These are phyloP conservation scores for Rhadinocentrus ornatus DNA, from an alignment of 2,797 vertebrate genomes.

Conservation along the genomic window DNA sequence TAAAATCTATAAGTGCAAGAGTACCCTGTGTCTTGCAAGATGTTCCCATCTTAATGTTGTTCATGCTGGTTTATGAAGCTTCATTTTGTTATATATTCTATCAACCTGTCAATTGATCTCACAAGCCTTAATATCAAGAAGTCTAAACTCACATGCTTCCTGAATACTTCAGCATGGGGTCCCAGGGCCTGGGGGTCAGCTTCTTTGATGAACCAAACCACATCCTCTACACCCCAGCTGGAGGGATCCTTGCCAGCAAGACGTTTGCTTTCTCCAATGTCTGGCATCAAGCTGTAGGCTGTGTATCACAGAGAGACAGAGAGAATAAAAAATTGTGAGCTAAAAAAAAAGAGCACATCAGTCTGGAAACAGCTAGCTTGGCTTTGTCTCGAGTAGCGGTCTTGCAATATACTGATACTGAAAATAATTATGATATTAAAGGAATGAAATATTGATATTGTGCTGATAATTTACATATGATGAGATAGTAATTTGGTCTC, in stretches of 20 bases:
- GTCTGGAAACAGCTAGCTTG: background rate
- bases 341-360: background rate
- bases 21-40: background rate
- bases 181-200: conserved; percentile 95
- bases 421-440: background rate
- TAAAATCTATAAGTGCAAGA: background rate
- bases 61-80: background rate
- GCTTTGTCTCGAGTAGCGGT: too few relatives aligned
- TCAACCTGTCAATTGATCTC: background rate
- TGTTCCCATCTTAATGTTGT: background rate
- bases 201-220: conserved; percentile 94
- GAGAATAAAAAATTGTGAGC: background rate
- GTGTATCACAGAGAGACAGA: background rate
- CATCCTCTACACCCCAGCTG: conserved; percentile 94
- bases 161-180: conserved; percentile 94
- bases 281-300: conserved; percentile 88
- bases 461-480: background rate
- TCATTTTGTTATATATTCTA: background rate
- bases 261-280: conserved; percentile 80
- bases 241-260: conserved; percentile 88
- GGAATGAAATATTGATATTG: background rate
- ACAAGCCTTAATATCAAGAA: background rate
- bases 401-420: background rate
- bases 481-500: background rate
- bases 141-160: conserved; percentile 89